phyloP scores from a whole-genome alignment of 1,140 invertebrate genomes.

The Atta texana region DNA sequence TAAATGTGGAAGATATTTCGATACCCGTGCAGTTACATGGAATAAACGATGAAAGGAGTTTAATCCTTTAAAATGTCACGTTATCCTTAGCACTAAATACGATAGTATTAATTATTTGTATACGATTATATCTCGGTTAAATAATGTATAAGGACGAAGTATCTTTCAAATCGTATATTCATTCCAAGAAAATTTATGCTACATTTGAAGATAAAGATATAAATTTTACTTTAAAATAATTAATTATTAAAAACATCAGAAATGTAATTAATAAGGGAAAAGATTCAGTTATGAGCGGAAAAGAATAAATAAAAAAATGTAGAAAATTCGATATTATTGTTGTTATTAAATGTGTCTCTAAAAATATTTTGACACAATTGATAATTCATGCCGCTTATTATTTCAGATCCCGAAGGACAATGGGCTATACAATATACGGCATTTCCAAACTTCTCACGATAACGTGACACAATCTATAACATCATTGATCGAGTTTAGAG shows the following conservation, averaged over 20 bases:
- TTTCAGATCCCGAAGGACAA: constrained; percentile 67
- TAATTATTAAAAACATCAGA: neutral
- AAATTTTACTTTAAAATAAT: neutral
- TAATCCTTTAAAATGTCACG: neutral
- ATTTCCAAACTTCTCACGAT: constrained; percentile 36
- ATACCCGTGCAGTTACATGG: neutral
- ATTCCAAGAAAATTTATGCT: neutral
- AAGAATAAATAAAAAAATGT: neutral
- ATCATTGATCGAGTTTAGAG: constrained; percentile 80
- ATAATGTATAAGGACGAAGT: neutral
- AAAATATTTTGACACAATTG: neutral
- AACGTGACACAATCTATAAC: constrained; percentile 75
- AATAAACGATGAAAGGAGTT: constrained; percentile 34
- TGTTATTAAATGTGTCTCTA: neutral
- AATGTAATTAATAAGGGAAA: neutral
- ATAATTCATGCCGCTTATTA: neutral
- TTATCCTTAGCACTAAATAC: neutral
- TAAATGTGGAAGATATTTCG: constrained; percentile 31
- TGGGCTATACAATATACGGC: constrained; percentile 71
- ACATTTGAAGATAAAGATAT: neutral
- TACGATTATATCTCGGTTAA: neutral
- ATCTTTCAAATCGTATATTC: neutral
- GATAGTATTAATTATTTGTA: constrained; percentile 32
- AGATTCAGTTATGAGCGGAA: neutral
- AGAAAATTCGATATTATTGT: neutral